These are phyloP conservation scores for Rhagoletis pomonella DNA, from an alignment of 1,140 invertebrate species.

Conservation along the genomic window DNA sequence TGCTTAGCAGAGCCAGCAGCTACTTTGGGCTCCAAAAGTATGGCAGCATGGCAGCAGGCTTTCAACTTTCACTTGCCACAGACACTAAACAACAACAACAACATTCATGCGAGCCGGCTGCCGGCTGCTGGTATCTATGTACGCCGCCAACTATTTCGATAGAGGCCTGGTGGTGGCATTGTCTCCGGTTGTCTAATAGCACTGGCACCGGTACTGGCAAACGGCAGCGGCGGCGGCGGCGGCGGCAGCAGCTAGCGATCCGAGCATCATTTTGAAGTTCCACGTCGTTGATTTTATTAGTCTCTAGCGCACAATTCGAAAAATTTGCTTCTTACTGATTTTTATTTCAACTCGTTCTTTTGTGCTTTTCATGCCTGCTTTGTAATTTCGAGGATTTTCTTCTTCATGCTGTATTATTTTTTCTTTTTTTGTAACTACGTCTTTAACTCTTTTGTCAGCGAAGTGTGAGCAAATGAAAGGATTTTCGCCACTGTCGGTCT, in stretches of 20 bases:
- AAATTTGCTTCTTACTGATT: conserved; percentile 64
- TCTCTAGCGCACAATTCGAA: conserved; percentile 73
- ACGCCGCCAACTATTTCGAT: neutral
- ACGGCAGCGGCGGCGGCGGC: neutral
- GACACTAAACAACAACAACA: neutral
- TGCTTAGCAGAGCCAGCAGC: conserved; percentile 6
- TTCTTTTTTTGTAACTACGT: neutral
- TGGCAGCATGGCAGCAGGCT: neutral
- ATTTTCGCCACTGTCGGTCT: conserved; percentile 34
- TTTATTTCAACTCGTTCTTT: neutral
- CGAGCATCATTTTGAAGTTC: conserved; percentile 69
- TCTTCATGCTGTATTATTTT: neutral
- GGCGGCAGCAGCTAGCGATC: conserved; percentile 19
- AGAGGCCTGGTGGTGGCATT: neutral
- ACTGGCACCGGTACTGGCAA: neutral
- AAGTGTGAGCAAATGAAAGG: conserved; percentile 50
- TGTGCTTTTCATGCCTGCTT: neutral
- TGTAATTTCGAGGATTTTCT: neutral
- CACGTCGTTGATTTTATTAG: conserved; percentile 74
- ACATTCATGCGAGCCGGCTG: neutral
- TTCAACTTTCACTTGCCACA: conserved; percentile 34
- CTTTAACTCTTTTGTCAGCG: conserved; percentile 48
- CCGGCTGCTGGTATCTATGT: neutral
- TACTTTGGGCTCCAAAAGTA: too few relatives aligned
- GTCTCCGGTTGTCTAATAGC: neutral